These are phyloP conservation scores for Troides aeacus DNA, from an alignment of 2,888 invertebrate genomes.

Conservation along the genomic window DNA sequence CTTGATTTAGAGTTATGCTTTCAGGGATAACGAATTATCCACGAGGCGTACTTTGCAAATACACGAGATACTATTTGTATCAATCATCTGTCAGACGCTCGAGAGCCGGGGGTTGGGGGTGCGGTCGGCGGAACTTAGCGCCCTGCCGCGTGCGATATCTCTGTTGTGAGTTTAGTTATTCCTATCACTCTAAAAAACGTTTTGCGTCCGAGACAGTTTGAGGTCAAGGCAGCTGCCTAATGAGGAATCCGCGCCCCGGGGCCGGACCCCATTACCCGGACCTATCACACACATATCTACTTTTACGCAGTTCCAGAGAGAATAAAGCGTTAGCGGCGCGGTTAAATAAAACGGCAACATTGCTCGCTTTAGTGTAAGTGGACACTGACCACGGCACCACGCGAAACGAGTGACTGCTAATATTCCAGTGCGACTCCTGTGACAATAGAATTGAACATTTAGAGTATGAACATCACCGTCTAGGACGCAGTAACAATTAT, in stretches of 20 bases:
- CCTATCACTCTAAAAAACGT: no score
- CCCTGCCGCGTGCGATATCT: no score
- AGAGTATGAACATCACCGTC: neutral
- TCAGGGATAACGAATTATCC: constrained; percentile 55
- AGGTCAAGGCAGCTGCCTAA: no score
- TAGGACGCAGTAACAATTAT: no score
- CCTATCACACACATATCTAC: no score
- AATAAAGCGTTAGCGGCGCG: constrained; percentile 17
- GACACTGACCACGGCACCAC: constrained; percentile 31
- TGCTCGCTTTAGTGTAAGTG: constrained; percentile 31
- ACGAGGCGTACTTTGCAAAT: constrained; percentile 40
- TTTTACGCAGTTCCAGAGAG: neutral
- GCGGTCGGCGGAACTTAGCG: no score
- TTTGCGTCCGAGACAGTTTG: no score
- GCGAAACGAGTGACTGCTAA: constrained; percentile 28
- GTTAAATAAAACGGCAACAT: constrained; percentile 30
- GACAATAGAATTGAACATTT: neutral
- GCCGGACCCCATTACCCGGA: no score
- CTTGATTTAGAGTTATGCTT: constrained; percentile 65
- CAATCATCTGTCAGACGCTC: constrained; percentile 23
- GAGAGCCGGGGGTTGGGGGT: neutral
- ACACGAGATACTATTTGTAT: constrained; percentile 25
- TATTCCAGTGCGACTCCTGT: constrained; percentile 5
- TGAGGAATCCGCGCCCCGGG: no score
- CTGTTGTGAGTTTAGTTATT: no score